These are phyloP conservation scores for Apotomis capreana DNA, from an alignment of 2,888 invertebrate species.

Conservation along the genomic window DNA sequence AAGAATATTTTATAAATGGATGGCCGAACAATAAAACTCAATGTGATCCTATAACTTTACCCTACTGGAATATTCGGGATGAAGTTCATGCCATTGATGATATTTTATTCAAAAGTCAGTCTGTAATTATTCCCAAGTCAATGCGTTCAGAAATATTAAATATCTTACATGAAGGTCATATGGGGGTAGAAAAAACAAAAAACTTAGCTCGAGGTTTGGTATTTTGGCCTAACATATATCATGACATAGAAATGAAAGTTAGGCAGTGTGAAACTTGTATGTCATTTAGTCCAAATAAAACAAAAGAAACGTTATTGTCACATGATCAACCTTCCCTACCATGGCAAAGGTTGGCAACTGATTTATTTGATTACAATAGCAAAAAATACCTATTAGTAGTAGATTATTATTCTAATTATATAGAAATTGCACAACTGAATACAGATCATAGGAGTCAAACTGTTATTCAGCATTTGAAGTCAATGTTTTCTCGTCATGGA, in stretches of 20 bases:
- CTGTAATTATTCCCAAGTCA: slow-evolving; percentile 40
- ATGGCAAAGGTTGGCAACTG: too few species aligned
- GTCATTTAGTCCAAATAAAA: slow-evolving; percentile 27
- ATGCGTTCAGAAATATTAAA: too few species aligned
- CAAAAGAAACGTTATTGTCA: slow-evolving; percentile 34
- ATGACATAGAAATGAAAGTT: slow-evolving; percentile 40
- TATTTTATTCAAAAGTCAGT: slow-evolving; percentile 38
- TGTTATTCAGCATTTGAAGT: too few species aligned
- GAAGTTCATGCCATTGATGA: slow-evolving; percentile 39
- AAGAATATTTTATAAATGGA: slow-evolving; percentile 37
- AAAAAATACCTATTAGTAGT: too few species aligned
- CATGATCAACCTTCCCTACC: slow-evolving; percentile 33
- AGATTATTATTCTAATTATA: too few species aligned
- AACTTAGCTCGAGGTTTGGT: slow-evolving; percentile 38
- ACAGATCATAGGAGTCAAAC: too few species aligned
- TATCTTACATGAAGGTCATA: slow-evolving; percentile 43
- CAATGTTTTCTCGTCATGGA: too few species aligned
- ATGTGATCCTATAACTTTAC: slow-evolving; percentile 32
- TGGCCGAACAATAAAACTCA: slow-evolving; percentile 37
- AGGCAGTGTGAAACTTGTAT: slow-evolving; percentile 33
- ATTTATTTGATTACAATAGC: too few species aligned
- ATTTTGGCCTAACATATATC: slow-evolving; percentile 42
- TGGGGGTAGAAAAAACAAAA: slow-evolving; percentile 41
- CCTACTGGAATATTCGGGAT: slow-evolving; percentile 41
- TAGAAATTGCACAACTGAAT: too few species aligned